These are phyloP conservation scores for Drosophila nr. perissopoda DNA, from an alignment of 2,888 invertebrate genomes.

Conservation along the genomic window DNA sequence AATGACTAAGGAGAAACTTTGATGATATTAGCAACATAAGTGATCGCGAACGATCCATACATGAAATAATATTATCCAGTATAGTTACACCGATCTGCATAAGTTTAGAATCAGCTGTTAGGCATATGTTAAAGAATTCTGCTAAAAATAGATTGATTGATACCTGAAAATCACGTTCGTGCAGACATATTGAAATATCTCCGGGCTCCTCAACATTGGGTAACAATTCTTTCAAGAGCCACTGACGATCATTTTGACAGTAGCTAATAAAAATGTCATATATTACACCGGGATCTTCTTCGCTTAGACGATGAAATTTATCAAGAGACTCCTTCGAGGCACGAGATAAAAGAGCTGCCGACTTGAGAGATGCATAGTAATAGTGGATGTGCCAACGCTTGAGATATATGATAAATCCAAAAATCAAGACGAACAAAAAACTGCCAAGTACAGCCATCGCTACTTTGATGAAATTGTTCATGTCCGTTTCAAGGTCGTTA, in stretches of 20 bases:
- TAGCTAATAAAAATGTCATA: slow-evolving; percentile 91
- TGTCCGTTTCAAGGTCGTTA: slow-evolving; percentile 37
- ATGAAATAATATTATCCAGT: slow-evolving; percentile 89
- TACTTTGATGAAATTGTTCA: slow-evolving; percentile 59
- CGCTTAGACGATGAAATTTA: slow-evolving; percentile 65
- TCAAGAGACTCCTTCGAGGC: slow-evolving; percentile 85
- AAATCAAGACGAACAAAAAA: slow-evolving; percentile 53
- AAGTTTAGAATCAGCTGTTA: not conserved
- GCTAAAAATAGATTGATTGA: slow-evolving; percentile 42
- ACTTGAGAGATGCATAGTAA: slow-evolving; percentile 87
- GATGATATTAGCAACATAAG: slow-evolving; percentile 88
- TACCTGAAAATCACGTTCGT: slow-evolving; percentile 90
- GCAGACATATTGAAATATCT: slow-evolving; percentile 88
- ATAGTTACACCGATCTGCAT: slow-evolving; percentile 88
- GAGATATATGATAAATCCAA: slow-evolving; percentile 83
- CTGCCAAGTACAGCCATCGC: slow-evolving; percentile 58
- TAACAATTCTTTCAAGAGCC: slow-evolving; percentile 88
- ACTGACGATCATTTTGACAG: slow-evolving; percentile 88
- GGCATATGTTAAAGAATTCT: not conserved
- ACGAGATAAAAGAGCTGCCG: slow-evolving; percentile 86
- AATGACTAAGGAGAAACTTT: slow-evolving; percentile 88
- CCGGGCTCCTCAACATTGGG: slow-evolving; percentile 88
- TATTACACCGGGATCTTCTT: slow-evolving; percentile 79
- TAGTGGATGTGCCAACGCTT: slow-evolving; percentile 87
- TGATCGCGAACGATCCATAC: slow-evolving; percentile 88